These are phyloP conservation scores for Oncopeltus fasciatus DNA, from an alignment of 1,140 invertebrate species.

Conservation along the genomic window DNA sequence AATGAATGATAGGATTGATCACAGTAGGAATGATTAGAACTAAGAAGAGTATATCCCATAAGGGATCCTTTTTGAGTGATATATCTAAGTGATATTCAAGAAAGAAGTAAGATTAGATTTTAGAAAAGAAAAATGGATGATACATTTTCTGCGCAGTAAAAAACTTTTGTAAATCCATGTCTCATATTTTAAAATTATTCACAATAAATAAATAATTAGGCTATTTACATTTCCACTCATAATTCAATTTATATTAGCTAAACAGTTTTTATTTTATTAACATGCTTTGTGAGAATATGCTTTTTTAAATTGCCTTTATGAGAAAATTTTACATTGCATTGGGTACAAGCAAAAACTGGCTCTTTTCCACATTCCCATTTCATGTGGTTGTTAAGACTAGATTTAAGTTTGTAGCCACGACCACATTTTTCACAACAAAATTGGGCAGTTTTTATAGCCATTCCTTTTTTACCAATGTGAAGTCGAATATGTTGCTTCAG, in stretches of 20 bases:
- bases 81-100: too few relatives aligned
- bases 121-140: too few relatives aligned
- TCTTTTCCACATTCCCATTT: constrained; percentile 41
- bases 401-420: constrained; percentile 46
- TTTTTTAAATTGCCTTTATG: constrained; percentile 7
- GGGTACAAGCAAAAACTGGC: constrained; percentile 24
- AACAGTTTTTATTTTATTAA: neutral
- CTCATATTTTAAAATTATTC: too few relatives aligned
- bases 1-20: too few relatives aligned
- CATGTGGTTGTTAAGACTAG: constrained; percentile 31
- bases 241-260: neutral
- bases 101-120: too few relatives aligned
- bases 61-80: too few relatives aligned
- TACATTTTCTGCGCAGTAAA: too few relatives aligned
- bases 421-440: constrained; percentile 41
- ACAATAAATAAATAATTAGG: too few relatives aligned
- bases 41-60: too few relatives aligned
- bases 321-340: neutral
- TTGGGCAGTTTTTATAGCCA: neutral
- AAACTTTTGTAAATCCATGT: too few relatives aligned
- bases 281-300: neutral
- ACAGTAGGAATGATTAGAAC: too few relatives aligned
- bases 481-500: constrained; percentile 22
- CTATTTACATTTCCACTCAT: too few relatives aligned
- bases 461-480: neutral